Percentiles rank a stretch among this genome's conserved stretches.
Conservation (phyloP, 2,888 invertebrate species). For the Drosophila recens region DNA sequence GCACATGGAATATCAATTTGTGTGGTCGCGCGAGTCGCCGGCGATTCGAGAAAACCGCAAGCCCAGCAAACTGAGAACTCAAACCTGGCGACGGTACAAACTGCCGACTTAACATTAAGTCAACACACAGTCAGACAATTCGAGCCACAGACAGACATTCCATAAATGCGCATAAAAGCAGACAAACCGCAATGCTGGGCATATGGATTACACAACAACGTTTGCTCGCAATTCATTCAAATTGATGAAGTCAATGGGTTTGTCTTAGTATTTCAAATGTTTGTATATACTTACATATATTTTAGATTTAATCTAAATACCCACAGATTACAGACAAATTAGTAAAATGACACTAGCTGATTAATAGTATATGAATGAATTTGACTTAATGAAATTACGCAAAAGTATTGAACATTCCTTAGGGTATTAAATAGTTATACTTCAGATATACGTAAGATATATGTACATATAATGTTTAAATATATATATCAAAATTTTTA, state of each 20-base stretch:
- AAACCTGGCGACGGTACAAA: constrained; percentile 37
- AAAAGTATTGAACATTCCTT: no score
- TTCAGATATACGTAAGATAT: no score
- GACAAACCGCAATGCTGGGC: constrained; percentile 17
- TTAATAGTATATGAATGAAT: neutral
- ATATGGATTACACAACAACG: constrained; percentile 23
- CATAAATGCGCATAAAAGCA: constrained; percentile 46
- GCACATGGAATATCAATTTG: constrained; percentile 63
- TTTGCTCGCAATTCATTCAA: constrained; percentile 19
- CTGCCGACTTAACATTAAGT: constrained; percentile 47
- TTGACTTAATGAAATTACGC: no score
- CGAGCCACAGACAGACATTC: constrained; percentile 14
- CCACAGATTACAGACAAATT: neutral
- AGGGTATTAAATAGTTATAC: no score
- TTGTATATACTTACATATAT: no score
- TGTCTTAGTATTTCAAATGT: neutral
- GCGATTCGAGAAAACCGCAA: constrained; percentile 55
- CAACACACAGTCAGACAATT: constrained; percentile 39
- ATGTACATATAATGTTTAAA: no score
- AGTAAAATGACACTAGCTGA: neutral
- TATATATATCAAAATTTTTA: no score
- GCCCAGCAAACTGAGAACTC: constrained; percentile 42
- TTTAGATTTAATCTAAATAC: neutral
- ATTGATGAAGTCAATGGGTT: constrained; percentile 12
- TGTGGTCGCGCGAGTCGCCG: constrained; percentile 60